Conservation (phyloP, 2,797 vertebrate genomes). For the Enteromius anoplus region DNA sequence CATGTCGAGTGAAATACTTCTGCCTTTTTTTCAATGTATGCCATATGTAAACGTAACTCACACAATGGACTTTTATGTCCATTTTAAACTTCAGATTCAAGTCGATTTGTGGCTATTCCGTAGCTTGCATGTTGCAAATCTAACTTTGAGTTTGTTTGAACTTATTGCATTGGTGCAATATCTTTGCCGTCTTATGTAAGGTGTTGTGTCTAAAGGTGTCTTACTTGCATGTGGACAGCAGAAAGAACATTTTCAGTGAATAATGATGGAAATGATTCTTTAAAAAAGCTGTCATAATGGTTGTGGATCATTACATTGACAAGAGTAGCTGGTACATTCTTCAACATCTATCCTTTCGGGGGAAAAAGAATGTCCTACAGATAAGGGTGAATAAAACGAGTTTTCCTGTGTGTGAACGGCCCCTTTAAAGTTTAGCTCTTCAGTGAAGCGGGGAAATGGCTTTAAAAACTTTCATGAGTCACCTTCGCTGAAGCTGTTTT, state of each 20-base stretch:
- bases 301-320: not conserved
- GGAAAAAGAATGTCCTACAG: not conserved
- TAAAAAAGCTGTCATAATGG: not conserved
- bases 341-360: not conserved
- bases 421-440: not conserved
- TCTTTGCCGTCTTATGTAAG: not conserved
- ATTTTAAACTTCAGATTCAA: too few relatives aligned
- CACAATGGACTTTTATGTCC: not conserved
- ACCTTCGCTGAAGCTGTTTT: constrained; percentile 8
- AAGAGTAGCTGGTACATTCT: not conserved
- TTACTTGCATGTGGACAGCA: not conserved
- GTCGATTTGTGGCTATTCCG: too few relatives aligned
- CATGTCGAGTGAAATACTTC: not conserved
- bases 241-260: not conserved
- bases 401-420: not conserved
- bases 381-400: not conserved
- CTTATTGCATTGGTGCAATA: not conserved
- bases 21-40: not conserved
- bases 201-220: not conserved
- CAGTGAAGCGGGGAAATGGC: not conserved
- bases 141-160: not conserved
- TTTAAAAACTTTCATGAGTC: constrained; percentile 12
- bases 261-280: not conserved
- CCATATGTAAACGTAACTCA: not conserved
- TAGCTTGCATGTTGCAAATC: not conserved